These are phyloP conservation scores for Megaceryle maxima DNA, from an alignment of 2,113 vertebrate species.

Conservation along the genomic window DNA sequence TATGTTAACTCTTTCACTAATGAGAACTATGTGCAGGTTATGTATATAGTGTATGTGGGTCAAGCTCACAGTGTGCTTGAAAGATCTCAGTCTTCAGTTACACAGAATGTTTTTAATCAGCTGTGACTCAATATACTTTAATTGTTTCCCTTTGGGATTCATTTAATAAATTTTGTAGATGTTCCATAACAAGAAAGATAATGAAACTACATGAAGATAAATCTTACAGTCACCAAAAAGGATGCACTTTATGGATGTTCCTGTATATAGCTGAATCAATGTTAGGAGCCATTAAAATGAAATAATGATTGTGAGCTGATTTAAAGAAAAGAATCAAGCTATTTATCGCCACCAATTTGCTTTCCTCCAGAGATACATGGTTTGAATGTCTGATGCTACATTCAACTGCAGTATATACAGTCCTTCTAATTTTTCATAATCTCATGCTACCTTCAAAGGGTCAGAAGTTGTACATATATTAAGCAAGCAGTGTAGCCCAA, in stretches of 20 bases:
- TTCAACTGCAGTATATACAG: not conserved
- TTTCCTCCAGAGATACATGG: constrained; percentile 10
- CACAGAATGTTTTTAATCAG: constrained; percentile 12
- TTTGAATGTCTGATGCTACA: not conserved
- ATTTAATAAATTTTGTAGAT: constrained; percentile 21
- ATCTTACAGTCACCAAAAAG: constrained; percentile 36
- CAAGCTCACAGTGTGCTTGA: not conserved
- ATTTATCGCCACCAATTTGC: constrained; percentile 21
- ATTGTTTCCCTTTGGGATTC: constrained; percentile 6
- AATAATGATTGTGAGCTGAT: constrained; percentile 40
- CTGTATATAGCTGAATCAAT: constrained; percentile 32
- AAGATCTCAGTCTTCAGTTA: not conserved
- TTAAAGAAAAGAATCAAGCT: constrained; percentile 45
- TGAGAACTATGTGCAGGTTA: not conserved
- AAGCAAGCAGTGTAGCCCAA: constrained; percentile 68
- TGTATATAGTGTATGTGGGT: not conserved
- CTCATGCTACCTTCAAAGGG: constrained; percentile 55
- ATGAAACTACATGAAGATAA: constrained; percentile 39
- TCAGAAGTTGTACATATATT: constrained; percentile 62
- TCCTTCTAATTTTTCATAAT: constrained; percentile 63
- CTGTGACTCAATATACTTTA: constrained; percentile 1
- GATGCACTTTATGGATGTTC: constrained; percentile 35
- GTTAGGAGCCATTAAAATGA: constrained; percentile 47
- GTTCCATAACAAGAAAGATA: constrained; percentile 49
- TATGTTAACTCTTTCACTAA: constrained; percentile 66